Base-by-base conservation (phyloP, 2,888 invertebrate genomes). In the Cerceris rybyensis region DNA sequence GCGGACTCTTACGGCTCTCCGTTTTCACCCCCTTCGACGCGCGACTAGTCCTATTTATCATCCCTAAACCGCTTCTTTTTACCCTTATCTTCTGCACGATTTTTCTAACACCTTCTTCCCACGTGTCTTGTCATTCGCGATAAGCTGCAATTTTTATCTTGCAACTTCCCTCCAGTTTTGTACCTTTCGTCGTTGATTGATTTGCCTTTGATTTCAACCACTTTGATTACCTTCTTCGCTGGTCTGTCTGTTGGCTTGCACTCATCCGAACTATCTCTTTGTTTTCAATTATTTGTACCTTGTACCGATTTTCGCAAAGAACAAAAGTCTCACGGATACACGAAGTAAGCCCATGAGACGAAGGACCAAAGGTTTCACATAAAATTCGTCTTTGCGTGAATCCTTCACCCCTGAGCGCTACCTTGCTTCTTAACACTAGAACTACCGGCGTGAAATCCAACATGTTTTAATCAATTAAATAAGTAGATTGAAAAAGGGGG, bases 1-100 rank as follows among this genome's bases (percentile, higher is more conserved):
- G 46, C 41, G 59, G 13, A 54, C 58, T 73, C 69, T 58, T 69
- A 59, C 82, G 65, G 74, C 66, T 60, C 66, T 60, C 68, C 70
- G 46, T 42, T 66, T 72, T 60, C 71, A 42, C 71, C 69, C 65
- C 54, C 80, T 79, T 81, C 86, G 87, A 76, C 83, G 80, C 85
- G 83, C 87, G 11, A 17, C 39, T 55, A 11, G 58, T 16, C 9
- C 14, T 60, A 11, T 28, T 65, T 41, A 5, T 46, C 17, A 9
- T 14, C 42, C 0, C 39, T n/a, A 13, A 9, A n/a, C 14, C 14
- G 13, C 14, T n/a, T 7, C 52, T 28, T 28, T 28, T 28, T 28
- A 28, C 28, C 2, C 28, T 28, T 8, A 11, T 46, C 46, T 11
- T 46, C 46, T 6, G 46, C 8, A 46, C 46, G 46, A 46, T 46